Conservation (phyloP, 2,888 invertebrate genomes). For the Tenthredo livida region DNA sequence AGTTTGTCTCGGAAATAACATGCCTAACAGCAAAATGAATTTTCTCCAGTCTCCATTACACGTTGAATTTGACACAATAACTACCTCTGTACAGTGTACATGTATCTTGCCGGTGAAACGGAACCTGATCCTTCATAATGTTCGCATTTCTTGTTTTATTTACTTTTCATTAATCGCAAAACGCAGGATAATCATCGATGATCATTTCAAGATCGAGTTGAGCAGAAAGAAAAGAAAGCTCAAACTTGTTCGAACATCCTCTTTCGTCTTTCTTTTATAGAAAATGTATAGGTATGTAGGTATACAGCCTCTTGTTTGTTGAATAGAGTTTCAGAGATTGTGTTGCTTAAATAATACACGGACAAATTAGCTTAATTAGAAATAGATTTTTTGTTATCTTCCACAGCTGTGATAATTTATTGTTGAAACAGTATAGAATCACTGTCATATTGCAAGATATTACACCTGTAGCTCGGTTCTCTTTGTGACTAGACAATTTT, state of each 20-base stretch:
- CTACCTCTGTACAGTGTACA: background rate
- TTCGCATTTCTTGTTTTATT: background rate
- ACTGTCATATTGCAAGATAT: no score
- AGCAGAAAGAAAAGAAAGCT: background rate
- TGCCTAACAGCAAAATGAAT: conserved; percentile 16
- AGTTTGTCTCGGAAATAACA: conserved; percentile 11
- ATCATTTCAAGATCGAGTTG: background rate
- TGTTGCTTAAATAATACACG: background rate
- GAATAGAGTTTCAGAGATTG: background rate
- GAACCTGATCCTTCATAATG: background rate
- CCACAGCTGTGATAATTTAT: no score
- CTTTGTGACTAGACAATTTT: no score
- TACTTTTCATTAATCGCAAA: background rate
- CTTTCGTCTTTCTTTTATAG: background rate
- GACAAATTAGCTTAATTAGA: no score
- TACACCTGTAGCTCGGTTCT: no score
- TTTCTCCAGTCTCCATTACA: background rate
- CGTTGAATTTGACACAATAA: background rate
- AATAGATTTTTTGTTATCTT: no score
- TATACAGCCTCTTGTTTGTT: background rate
- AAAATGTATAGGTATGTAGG: background rate
- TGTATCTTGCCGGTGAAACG: background rate
- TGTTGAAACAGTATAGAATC: no score
- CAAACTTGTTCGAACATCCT: background rate
- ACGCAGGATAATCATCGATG: background rate